A percentile compares a stretch with the other conserved stretches of the same genome.
Evolutionary conservation across 2,888 invertebrate species (phyloP).

Genomic region (Lottia gigantea): DNA sequence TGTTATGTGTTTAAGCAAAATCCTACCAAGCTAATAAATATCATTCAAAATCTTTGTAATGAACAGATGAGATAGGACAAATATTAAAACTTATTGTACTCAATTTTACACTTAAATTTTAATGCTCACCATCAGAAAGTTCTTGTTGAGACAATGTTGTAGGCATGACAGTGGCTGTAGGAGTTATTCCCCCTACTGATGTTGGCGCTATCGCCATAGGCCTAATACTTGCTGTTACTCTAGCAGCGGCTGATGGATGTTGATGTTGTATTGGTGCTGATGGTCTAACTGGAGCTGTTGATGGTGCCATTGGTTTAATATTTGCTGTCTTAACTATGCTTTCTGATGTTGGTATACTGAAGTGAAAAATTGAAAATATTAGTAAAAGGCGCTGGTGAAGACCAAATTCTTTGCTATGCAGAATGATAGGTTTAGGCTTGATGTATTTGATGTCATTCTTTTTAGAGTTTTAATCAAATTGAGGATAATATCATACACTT

Average conservation of each 20-base stretch:
- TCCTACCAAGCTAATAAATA: no score
- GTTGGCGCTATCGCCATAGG: conserved; percentile 81
- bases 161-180: conserved; percentile 67
- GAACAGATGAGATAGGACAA: no score
- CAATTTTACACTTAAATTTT: neutral
- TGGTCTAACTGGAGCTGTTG: conserved; percentile 55
- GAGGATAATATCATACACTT: conserved; percentile 30
- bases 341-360: conserved; percentile 67
- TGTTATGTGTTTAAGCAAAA: no score
- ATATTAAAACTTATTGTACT: no score
- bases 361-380: neutral
- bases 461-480: no score
- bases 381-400: no score
- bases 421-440: no score
- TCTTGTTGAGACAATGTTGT: conserved; percentile 58
- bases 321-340: conserved; percentile 81
- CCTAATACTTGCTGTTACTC: conserved; percentile 90
- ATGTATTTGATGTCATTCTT: no score
- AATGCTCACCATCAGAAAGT: conserved; percentile 32
- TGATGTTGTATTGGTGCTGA: conserved; percentile 53
- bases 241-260: conserved; percentile 70
- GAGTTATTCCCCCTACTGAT: conserved; percentile 44
- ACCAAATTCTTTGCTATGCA: no score
- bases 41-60: no score
- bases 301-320: conserved; percentile 92